A percentile compares a stretch with the other conserved stretches of the same genome.
Evolutionary conservation across 2,113 vertebrate species (phyloP).

Genomic region (Rhagologus leucostigma): DNA sequence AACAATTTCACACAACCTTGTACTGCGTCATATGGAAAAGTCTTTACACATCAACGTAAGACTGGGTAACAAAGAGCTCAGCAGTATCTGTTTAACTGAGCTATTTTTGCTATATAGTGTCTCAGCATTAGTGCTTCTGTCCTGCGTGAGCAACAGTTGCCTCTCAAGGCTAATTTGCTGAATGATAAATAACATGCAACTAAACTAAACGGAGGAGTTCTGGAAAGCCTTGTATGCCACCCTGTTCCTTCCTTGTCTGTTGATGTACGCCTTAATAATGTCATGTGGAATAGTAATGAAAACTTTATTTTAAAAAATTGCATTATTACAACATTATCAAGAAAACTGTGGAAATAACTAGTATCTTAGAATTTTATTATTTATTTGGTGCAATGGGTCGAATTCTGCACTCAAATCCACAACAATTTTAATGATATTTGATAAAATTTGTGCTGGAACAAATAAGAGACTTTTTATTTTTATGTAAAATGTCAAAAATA

Average conservation of each 20-base stretch:
- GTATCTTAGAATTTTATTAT: slow-evolving; percentile 21
- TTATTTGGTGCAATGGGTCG: slow-evolving; percentile 30
- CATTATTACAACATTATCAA: background rate
- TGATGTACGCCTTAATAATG: background rate
- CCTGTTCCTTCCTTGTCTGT: background rate
- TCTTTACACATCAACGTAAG: background rate
- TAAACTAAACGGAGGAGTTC: background rate
- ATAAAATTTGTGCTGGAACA: background rate
- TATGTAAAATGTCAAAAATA: slow-evolving; percentile 54
- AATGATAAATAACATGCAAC: background rate
- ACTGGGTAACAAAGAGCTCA: background rate
- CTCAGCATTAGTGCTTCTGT: background rate
- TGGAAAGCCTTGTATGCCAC: background rate
- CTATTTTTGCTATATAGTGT: background rate
- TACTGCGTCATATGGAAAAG: background rate
- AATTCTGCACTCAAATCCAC: background rate
- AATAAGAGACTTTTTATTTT: slow-evolving; percentile 49
- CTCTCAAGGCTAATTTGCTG: slow-evolving; percentile 38
- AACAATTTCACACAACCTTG: background rate
- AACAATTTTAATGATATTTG: background rate
- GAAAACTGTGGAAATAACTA: background rate
- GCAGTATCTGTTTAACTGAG: background rate
- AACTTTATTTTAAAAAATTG: background rate
- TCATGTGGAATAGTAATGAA: background rate
- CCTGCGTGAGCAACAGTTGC: background rate